Conservation (phyloP, 2,113 vertebrate genomes). For the Melanocharis versteri region DNA sequence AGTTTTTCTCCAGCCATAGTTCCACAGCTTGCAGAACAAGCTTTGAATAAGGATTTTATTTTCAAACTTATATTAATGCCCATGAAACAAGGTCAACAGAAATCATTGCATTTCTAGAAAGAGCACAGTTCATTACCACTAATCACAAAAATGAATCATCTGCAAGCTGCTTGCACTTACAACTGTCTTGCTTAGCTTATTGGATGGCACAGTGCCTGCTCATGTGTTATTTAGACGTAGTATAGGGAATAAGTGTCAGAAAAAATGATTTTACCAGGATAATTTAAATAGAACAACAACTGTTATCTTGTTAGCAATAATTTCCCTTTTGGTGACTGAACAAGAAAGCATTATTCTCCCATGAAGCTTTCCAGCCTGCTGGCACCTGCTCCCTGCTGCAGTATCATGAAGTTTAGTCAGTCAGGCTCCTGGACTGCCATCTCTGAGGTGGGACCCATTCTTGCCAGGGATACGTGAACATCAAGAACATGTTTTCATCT, state of each 20-base stretch:
- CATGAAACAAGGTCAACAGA: background rate
- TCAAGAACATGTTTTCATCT: background rate
- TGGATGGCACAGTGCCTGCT: background rate
- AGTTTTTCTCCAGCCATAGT: background rate
- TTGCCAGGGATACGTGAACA: background rate
- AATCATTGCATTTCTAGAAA: background rate
- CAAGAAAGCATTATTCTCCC: background rate
- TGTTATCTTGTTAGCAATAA: slow-evolving; percentile 45
- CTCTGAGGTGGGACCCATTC: background rate
- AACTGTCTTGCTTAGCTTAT: slow-evolving; percentile 1
- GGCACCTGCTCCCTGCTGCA: background rate
- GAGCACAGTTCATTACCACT: background rate
- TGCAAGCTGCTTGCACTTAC: slow-evolving; percentile 2
- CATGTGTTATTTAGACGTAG: background rate
- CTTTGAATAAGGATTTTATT: background rate
- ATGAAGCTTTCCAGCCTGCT: background rate
- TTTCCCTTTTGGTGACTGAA: slow-evolving; percentile 32
- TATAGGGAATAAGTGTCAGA: slow-evolving; percentile 22
- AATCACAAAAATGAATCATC: slow-evolving; percentile 23
- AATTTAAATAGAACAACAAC: slow-evolving; percentile 59
- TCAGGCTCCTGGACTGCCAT: background rate
- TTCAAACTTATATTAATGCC: background rate
- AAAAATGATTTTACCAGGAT: slow-evolving; percentile 12
- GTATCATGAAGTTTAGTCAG: background rate
- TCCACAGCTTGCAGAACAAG: background rate